A percentile compares a stretch with the other conserved stretches of the same genome.
Conservation (phyloP, 2,888 invertebrate genomes). For the Agonopterix arenella region DNA sequence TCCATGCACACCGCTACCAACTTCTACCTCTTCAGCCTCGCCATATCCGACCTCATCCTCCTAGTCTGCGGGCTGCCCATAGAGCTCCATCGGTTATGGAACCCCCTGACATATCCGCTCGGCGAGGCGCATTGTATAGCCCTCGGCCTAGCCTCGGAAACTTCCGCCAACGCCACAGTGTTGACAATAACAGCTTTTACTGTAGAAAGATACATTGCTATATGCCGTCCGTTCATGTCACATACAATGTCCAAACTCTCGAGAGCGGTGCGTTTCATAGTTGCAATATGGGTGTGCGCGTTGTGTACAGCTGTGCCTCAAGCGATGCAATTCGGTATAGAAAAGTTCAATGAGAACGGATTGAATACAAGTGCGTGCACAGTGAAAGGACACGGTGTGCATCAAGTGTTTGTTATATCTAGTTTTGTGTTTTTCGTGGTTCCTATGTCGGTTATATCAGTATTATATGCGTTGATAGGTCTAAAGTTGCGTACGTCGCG, state of each 20-base stretch:
- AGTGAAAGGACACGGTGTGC: slow-evolving; percentile 75
- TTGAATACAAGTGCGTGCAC: slow-evolving; percentile 73
- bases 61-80: slow-evolving; percentile 87
- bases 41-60: slow-evolving; percentile 85
- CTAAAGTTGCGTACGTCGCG: slow-evolving; percentile 82
- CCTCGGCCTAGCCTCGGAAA: slow-evolving; percentile 87
- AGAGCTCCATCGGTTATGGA: slow-evolving; percentile 87
- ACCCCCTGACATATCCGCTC: slow-evolving; percentile 83
- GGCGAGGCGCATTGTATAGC: slow-evolving; percentile 87
- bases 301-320: slow-evolving; percentile 85
- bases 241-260: slow-evolving; percentile 91
- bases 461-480: slow-evolving; percentile 87
- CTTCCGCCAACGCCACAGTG: slow-evolving; percentile 91
- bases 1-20: slow-evolving; percentile 92
- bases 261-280: slow-evolving; percentile 86
- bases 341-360: slow-evolving; percentile 64
- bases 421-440: slow-evolving; percentile 89
- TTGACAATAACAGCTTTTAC: slow-evolving; percentile 92
- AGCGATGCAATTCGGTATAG: slow-evolving; percentile 87
- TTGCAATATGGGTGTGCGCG: slow-evolving; percentile 87
- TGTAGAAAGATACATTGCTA: slow-evolving; percentile 91
- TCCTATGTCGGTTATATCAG: slow-evolving; percentile 91
- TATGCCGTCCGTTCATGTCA: slow-evolving; percentile 89
- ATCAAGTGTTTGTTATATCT: slow-evolving; percentile 87
- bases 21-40: slow-evolving; percentile 88